These are phyloP conservation scores for Morus bassanus DNA, from an alignment of 2,797 vertebrate genomes.

Conservation along the genomic window DNA sequence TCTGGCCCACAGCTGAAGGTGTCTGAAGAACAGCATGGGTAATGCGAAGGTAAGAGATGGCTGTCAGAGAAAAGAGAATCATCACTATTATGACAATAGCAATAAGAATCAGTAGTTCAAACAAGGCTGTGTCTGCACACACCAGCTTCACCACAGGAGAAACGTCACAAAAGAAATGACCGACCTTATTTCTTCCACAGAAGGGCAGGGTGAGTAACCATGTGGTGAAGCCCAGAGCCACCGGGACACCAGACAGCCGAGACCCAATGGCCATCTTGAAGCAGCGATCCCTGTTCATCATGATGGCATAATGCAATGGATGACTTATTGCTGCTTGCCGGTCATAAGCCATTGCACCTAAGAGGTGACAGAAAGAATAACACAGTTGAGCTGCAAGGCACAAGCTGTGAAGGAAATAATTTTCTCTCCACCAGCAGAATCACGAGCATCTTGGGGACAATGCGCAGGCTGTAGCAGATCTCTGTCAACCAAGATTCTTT, in stretches of 20 bases:
- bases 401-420: neutral
- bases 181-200: constrained; percentile 30
- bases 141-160: constrained; percentile 48
- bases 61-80: constrained; percentile 42
- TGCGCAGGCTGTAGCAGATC: neutral
- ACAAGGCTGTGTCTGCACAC: constrained; percentile 25
- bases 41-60: constrained; percentile 36
- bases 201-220: constrained; percentile 55
- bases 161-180: constrained; percentile 64
- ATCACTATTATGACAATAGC: constrained; percentile 10
- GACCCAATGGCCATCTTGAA: neutral
- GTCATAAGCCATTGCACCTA: neutral
- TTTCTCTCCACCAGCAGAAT: neutral
- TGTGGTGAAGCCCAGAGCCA: constrained; percentile 29
- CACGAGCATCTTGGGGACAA: neutral
- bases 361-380: neutral
- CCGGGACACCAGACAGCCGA: constrained; percentile 22
- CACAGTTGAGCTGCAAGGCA: neutral
- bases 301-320: neutral
- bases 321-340: neutral
- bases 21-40: constrained; percentile 33
- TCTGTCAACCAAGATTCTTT: constrained; percentile 12
- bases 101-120: constrained; percentile 30
- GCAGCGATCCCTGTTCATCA: neutral
- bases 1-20: neutral